Base-by-base conservation (phyloP, 2,888 invertebrate species). In the Romanomermis culicivorax region DNA sequence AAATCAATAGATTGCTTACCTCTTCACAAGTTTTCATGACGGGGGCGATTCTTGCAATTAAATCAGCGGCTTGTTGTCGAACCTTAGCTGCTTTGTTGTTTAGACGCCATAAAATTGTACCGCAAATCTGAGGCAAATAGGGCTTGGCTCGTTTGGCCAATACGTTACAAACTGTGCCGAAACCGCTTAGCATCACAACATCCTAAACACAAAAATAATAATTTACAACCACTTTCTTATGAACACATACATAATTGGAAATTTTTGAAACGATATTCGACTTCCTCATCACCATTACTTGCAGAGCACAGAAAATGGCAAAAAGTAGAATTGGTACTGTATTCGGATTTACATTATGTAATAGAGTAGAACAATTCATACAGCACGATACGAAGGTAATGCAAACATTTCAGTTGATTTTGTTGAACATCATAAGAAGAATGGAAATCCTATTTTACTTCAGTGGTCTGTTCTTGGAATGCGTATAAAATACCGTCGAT, bases 1-100 rank as follows among this genome's bases (percentile, higher is more conserved):
- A n/a, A n/a, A n/a, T n/a, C n/a, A n/a, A n/a, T n/a, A n/a, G n/a
- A n/a, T n/a, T 25, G 20, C 63, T 58, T 56, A 80, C 81, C 76
- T 99, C 97, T 71, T 95, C 91, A 68, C 97, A 99, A 1, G 91
- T 89, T 71, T 95, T 95, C 97, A 99, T 99, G 29, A 99, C 95
- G 2, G 91, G 85, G 1, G 97, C 97, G 47, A 75, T 93, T 54
- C 93, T 79, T 0, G 95, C 89, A 65, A 99, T 97, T 61, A 99
- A 78, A 76, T 99, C 97, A 1, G 97, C 97, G 0, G 97, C 97
- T 73, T 99, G 97, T 70, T 99, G 97, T 55, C 97, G 80, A 24
- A 77, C 97, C 74, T 99, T 99, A 1, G 97, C 97, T 0, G 93
- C 89, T 74, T 99, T 99, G 71, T 99, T 99, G 74, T 99, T 97